These are phyloP conservation scores for Drosophila kanapiae DNA, from an alignment of 1,140 invertebrate species.

Conservation along the genomic window DNA sequence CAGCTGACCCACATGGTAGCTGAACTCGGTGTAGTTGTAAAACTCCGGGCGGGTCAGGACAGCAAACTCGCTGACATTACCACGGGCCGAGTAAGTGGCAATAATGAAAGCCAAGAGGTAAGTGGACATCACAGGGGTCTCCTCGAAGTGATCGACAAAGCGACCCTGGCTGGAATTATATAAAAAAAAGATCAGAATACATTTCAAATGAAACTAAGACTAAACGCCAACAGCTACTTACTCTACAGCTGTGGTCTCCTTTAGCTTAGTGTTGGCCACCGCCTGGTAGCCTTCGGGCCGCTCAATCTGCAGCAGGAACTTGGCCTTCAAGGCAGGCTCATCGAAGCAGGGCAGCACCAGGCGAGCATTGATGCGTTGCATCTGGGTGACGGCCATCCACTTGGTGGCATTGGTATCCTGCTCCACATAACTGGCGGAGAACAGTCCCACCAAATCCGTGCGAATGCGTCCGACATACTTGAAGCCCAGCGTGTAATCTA, in stretches of 20 bases:
- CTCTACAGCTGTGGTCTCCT: slow-evolving; percentile 31
- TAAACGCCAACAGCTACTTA: slow-evolving; percentile 1
- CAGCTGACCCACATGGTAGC: slow-evolving; percentile 86
- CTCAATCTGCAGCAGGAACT: slow-evolving; percentile 89
- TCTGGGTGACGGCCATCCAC: slow-evolving; percentile 91
- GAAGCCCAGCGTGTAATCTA: slow-evolving; percentile 61
- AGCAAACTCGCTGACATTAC: slow-evolving; percentile 68
- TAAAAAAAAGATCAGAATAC: background rate
- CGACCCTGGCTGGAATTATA: slow-evolving; percentile 40
- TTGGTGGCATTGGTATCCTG: slow-evolving; percentile 73
- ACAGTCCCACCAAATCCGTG: slow-evolving; percentile 87
- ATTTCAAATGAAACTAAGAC: background rate
- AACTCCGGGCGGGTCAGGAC: slow-evolving; percentile 89
- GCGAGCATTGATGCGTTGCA: slow-evolving; percentile 93
- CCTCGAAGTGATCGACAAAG: slow-evolving; percentile 67
- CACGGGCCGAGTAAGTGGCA: slow-evolving; percentile 88
- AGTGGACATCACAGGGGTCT: slow-evolving; percentile 91
- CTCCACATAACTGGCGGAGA: slow-evolving; percentile 86
- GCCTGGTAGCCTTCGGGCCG: slow-evolving; percentile 86
- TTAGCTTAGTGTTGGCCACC: slow-evolving; percentile 86
- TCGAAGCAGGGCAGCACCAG: slow-evolving; percentile 96
- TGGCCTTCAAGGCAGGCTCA: slow-evolving; percentile 94
- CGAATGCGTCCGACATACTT: slow-evolving; percentile 85
- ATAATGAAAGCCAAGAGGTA: slow-evolving; percentile 91
- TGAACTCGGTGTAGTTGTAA: slow-evolving; percentile 87